Percentiles rank a stretch among this genome's conserved stretches.
Conservation (phyloP, 1,140 invertebrate genomes). For the Drosophila saltans region DNA sequence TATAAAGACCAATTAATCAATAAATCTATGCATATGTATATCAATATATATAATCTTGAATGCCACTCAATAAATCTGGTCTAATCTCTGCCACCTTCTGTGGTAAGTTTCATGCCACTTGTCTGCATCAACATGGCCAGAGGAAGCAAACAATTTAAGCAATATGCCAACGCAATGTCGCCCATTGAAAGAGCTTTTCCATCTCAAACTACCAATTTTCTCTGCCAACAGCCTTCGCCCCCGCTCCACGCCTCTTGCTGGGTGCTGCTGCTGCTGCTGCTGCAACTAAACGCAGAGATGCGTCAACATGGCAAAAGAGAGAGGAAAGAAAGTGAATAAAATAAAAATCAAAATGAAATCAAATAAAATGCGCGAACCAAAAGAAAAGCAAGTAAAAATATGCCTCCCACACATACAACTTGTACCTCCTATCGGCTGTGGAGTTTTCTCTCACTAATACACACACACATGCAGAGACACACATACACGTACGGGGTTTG, state of each 20-base stretch:
- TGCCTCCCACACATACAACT: constrained; percentile 33
- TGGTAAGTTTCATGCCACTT: constrained; percentile 9
- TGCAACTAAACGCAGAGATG: constrained; percentile 24
- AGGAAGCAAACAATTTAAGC: constrained; percentile 77
- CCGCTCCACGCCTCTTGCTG: not conserved
- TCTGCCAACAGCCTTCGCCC: not conserved
- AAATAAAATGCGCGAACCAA: constrained; percentile 70
- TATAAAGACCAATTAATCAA: not conserved
- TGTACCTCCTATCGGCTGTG: not conserved
- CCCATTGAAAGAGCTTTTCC: constrained; percentile 15
- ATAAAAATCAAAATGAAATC: constrained; percentile 62
- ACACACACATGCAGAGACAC: constrained; percentile 3
- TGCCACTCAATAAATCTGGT: not conserved
- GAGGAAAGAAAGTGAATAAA: constrained; percentile 57
- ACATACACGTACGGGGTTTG: constrained; percentile 18
- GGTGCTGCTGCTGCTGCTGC: not conserved
- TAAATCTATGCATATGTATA: not conserved
- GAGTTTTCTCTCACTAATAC: constrained; percentile 5
- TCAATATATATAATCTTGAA: not conserved
- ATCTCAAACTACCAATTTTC: not conserved
- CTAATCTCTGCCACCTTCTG: not conserved
- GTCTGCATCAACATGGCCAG: constrained; percentile 53
- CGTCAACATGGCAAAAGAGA: constrained; percentile 42
- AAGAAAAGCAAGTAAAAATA: constrained; percentile 64
- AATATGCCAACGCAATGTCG: constrained; percentile 65